Evolutionary conservation across 2,797 vertebrate genomes (phyloP).

Genomic region (Rhinella marina): DNA sequence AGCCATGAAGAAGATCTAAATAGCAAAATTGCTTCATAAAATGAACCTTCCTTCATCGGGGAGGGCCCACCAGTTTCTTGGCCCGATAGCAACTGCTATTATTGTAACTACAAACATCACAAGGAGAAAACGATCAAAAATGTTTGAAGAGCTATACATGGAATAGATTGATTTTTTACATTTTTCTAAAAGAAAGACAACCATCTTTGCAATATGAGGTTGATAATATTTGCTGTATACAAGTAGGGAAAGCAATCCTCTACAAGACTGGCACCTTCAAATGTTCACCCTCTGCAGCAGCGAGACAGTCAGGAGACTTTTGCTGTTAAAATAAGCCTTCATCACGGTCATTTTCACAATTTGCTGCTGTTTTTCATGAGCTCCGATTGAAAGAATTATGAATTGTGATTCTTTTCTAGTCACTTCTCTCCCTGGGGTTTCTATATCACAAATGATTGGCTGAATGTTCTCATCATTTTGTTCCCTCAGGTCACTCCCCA

Average conservation of each 20-base stretch:
- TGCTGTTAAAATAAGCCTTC: not conserved
- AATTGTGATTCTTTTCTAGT: slow-evolving; percentile 42
- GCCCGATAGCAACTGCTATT: too few species aligned
- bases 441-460: slow-evolving; percentile 54
- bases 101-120: too few species aligned
- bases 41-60: not conserved
- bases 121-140: not conserved
- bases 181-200: too few species aligned
- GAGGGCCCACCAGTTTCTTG: not conserved
- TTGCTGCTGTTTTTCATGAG: slow-evolving; percentile 21
- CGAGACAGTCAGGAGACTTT: slow-evolving; percentile 14
- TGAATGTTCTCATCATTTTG: slow-evolving; percentile 47
- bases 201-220: not conserved
- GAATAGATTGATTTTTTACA: not conserved
- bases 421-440: slow-evolving; percentile 33
- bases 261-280: not conserved
- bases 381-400: slow-evolving; percentile 31
- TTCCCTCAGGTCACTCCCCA: slow-evolving; percentile 51
- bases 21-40: not conserved
- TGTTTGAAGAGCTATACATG: not conserved
- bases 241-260: too few species aligned
- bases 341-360: slow-evolving; percentile 44
- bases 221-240: not conserved
- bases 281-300: not conserved
- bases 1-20: not conserved